A percentile compares a stretch with the other conserved stretches of the same genome.
phyloP scores from a whole-genome alignment of 2,888 invertebrate genomes.

The Margaritifera margaritifera region DNA sequence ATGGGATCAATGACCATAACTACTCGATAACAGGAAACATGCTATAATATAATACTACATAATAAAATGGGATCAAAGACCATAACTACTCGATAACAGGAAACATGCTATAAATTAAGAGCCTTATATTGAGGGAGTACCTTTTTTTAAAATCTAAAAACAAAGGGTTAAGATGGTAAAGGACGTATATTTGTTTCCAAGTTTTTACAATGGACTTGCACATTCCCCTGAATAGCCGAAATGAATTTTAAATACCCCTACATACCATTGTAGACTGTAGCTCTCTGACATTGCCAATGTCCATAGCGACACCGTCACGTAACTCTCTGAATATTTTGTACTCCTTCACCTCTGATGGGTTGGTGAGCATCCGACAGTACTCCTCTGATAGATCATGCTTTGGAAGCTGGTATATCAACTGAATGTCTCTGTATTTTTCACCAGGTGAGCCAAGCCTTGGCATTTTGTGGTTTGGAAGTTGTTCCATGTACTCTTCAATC shows the following conservation, averaged over 20 bases:
- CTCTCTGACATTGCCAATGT: slow-evolving; percentile 83
- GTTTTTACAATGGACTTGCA: neutral
- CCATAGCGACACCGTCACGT: slow-evolving; percentile 95
- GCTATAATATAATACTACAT: too few species aligned
- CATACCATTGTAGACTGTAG: slow-evolving; percentile 48
- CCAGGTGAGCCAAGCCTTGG: slow-evolving; percentile 85
- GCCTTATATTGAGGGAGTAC: too few species aligned
- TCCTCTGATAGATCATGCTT: slow-evolving; percentile 85
- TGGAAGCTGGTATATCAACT: slow-evolving; percentile 91
- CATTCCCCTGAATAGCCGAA: neutral
- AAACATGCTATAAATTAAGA: too few species aligned
- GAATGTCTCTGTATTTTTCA: slow-evolving; percentile 85
- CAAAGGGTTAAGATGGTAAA: neutral
- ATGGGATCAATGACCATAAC: too few species aligned
- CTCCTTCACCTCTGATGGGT: slow-evolving; percentile 71
- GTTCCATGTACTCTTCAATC: slow-evolving; percentile 94
- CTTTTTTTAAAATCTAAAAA: neutral
- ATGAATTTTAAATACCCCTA: neutral
- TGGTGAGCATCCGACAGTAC: slow-evolving; percentile 80
- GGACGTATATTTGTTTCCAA: neutral
- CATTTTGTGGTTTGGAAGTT: slow-evolving; percentile 87
- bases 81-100: too few species aligned
- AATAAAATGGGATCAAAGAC: too few species aligned
- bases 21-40: too few species aligned
- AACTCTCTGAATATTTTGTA: slow-evolving; percentile 96